Evolutionary conservation across 2,888 invertebrate species (phyloP), one percentile per base, ranked within the genome.

Genomic region (Homarus gammarus): DNA sequence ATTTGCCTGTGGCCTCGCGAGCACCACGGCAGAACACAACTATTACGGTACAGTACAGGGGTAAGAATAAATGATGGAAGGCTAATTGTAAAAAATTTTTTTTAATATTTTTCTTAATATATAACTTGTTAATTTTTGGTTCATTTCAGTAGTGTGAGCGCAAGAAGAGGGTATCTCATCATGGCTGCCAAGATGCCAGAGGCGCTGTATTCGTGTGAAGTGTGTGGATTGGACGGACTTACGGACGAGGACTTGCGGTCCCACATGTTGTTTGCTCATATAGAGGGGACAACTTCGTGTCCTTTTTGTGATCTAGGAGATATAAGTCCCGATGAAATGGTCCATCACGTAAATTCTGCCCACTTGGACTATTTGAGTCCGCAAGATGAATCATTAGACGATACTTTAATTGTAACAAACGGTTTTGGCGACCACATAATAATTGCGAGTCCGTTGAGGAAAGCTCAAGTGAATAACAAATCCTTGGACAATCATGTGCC

Each of bases 301-400:
- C 97, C 97, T 0, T 97, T 97, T 93, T 97, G 97, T 94, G 96
- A 97, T 93, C 95, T 97, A 92, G 95, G 96, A 27, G 95, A 96
- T 91, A 96, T 96, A 73, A 96, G 96, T 18, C 96, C 96, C 33
- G 95, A 96, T 6, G 97, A 97, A 93, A 95, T 97, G 93, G 94
- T 96, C 92, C 94, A 96, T 1, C 97, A 97, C 93, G 97, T 97
- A 0, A 97, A 97, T 93, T 96, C 96, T 92, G 97, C 96, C n/a
- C 97, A 97, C 94, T 95, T 97, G 92, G 97, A 97, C 93, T 97
- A 96, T 93, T 94, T 97, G 81, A 97, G 97, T 73, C 97, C 97
- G 0, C 97, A 97, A 93, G 95, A 96, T 91, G 97, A 97, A 93
- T 94, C 75, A 15, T 56, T 72, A 36, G 90, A 87, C 5, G 95